Percentiles rank a stretch among this genome's conserved stretches.
Evolutionary conservation across 2,888 invertebrate species (phyloP).

Genomic region (Leucoma salicis): DNA sequence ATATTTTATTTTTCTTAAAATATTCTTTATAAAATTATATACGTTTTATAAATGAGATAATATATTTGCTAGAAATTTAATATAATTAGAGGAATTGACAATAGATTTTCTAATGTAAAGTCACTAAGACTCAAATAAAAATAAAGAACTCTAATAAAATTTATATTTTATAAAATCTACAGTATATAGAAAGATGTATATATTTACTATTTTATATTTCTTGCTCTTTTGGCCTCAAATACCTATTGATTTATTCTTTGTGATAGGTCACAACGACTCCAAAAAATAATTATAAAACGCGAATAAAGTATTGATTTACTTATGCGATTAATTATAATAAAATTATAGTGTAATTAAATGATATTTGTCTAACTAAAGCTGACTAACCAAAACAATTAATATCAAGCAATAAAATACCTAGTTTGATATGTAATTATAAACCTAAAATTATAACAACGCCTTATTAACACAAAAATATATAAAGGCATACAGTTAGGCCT

Average conservation of each 20-base stretch:
- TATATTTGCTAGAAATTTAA: slow-evolving; percentile 12
- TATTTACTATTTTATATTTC: slow-evolving; percentile 12
- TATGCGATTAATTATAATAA: too few species aligned
- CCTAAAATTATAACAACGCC: slow-evolving; percentile 16
- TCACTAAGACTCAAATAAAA: not conserved
- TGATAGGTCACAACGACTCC: not conserved
- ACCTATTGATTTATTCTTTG: not conserved
- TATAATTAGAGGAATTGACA: slow-evolving; percentile 23
- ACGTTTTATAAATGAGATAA: slow-evolving; percentile 18
- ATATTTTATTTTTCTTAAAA: slow-evolving; percentile 13
- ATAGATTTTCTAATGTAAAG: not conserved
- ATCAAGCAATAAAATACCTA: too few species aligned
- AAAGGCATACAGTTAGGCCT: slow-evolving; percentile 17
- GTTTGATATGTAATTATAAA: slow-evolving; percentile 7
- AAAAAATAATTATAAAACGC: not conserved
- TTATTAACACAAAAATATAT: slow-evolving; percentile 3
- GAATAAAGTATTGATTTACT: not conserved
- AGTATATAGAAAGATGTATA: slow-evolving; percentile 28
- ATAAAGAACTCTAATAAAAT: not conserved
- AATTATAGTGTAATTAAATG: not conserved
- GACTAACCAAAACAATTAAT: slow-evolving; percentile 30
- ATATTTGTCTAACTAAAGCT: slow-evolving; percentile 29
- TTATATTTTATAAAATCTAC: slow-evolving; percentile 33
- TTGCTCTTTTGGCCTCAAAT: slow-evolving; percentile 37
- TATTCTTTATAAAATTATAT: slow-evolving; percentile 21